phyloP scores from a whole-genome alignment of 2,797 vertebrate genomes.

The Arctocebus calabarensis region DNA sequence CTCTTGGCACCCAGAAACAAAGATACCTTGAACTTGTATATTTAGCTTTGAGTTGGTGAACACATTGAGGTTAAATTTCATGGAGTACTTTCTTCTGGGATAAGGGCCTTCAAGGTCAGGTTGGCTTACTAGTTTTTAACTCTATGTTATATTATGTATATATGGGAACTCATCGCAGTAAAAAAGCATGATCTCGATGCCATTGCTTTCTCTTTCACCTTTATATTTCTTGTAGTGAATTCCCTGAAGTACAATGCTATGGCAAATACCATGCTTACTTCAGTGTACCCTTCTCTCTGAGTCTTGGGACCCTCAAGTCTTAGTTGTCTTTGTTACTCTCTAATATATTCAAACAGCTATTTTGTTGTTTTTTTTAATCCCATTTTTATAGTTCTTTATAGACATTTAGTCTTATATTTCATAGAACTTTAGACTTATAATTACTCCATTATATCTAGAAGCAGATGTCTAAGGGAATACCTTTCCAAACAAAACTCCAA shows the following conservation, averaged over 20 bases:
- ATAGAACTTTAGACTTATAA: neutral
- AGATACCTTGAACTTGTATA: neutral
- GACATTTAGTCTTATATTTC: neutral
- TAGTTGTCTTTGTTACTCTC: neutral
- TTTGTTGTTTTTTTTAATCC: neutral
- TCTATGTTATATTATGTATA: neutral
- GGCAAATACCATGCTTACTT: neutral
- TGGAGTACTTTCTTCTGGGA: neutral
- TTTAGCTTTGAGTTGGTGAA: neutral
- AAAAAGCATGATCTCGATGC: neutral
- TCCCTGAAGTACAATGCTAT: neutral
- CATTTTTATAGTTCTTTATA: neutral
- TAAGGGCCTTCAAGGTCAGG: neutral
- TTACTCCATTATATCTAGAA: neutral
- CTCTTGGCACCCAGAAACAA: neutral
- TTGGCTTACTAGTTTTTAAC: neutral
- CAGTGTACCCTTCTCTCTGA: neutral
- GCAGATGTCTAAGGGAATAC: neutral
- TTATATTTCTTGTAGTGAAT: neutral
- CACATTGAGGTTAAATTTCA: neutral
- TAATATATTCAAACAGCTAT: neutral
- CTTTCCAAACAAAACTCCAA: conserved; percentile 9
- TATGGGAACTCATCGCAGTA: neutral
- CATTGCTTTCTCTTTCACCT: neutral
- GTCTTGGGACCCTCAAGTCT: neutral